A percentile compares a stretch with the other conserved stretches of the same genome.
phyloP scores from a whole-genome alignment of 2,888 invertebrate genomes.

The Cataglyphis livida region DNA sequence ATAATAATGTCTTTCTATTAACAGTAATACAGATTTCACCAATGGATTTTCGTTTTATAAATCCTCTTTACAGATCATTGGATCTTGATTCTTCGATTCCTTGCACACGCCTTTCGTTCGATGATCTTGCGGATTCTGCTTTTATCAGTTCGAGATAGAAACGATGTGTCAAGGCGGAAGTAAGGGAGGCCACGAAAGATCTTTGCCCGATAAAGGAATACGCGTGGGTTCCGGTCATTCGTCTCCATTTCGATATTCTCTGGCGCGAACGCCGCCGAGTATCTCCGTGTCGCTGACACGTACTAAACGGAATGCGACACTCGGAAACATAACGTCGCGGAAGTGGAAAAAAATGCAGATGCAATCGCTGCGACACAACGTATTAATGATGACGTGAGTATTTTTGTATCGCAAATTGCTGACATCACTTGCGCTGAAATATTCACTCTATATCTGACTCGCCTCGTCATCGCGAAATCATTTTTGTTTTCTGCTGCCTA shows the following conservation, averaged over 20 bases:
- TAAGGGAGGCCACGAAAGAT: slow-evolving; percentile 52
- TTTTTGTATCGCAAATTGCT: slow-evolving; percentile 38
- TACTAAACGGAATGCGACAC: slow-evolving; percentile 63
- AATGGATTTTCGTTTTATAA: slow-evolving; percentile 15
- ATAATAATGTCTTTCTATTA: not conserved
- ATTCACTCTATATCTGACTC: not conserved
- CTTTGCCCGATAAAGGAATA: slow-evolving; percentile 48
- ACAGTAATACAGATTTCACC: not conserved
- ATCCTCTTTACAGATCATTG: slow-evolving; percentile 4
- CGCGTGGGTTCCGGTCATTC: slow-evolving; percentile 58
- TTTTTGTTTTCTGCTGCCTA: slow-evolving; percentile 5
- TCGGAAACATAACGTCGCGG: slow-evolving; percentile 54
- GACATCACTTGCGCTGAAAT: slow-evolving; percentile 26
- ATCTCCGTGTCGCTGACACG: slow-evolving; percentile 71
- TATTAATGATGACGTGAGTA: slow-evolving; percentile 40
- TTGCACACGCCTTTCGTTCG: not conserved
- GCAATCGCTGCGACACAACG: slow-evolving; percentile 49
- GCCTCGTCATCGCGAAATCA: slow-evolving; percentile 35
- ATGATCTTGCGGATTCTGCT: slow-evolving; percentile 21
- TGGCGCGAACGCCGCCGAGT: slow-evolving; percentile 48
- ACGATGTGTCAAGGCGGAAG: slow-evolving; percentile 47
- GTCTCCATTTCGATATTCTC: slow-evolving; percentile 59
- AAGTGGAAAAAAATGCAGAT: slow-evolving; percentile 64
- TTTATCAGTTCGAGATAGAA: slow-evolving; percentile 22
- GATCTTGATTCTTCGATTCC: slow-evolving; percentile 14